Evolutionary conservation across 2,888 invertebrate genomes (phyloP).

Genomic region (Norana najaformis): DNA sequence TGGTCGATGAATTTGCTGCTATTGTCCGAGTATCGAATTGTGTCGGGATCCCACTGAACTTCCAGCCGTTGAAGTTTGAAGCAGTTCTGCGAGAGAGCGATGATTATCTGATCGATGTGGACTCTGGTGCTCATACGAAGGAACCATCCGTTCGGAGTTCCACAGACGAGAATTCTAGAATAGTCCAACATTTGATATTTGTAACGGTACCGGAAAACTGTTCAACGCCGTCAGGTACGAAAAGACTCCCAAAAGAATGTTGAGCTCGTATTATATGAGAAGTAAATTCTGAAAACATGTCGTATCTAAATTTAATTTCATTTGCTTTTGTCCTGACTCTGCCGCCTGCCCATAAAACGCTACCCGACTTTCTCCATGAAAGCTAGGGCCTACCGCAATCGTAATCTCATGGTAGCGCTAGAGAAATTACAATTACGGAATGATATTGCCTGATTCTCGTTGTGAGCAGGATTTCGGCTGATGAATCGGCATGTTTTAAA

Average conservation of each 20-base stretch:
- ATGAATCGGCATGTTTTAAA: too few relatives aligned
- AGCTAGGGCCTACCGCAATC: too few relatives aligned
- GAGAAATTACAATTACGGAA: too few relatives aligned
- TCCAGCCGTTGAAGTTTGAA: slow-evolving; percentile 86
- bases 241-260: background rate
- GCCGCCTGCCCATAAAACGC: background rate
- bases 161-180: slow-evolving; percentile 91
- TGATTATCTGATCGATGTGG: slow-evolving; percentile 93
- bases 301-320: background rate
- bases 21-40: slow-evolving; percentile 96
- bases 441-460: too few relatives aligned
- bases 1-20: slow-evolving; percentile 99
- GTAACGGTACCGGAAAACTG: background rate
- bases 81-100: slow-evolving; percentile 91
- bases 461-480: too few relatives aligned
- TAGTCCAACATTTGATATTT: background rate
- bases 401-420: too few relatives aligned
- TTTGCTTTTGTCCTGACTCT: background rate
- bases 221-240: background rate
- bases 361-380: too few relatives aligned
- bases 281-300: too few relatives aligned
- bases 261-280: background rate
- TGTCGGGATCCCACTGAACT: slow-evolving; percentile 97
- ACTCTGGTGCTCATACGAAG: slow-evolving; percentile 81
- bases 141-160: slow-evolving; percentile 91